Conservation (phyloP, 2,113 vertebrate genomes). For the Tichodroma muraria region DNA sequence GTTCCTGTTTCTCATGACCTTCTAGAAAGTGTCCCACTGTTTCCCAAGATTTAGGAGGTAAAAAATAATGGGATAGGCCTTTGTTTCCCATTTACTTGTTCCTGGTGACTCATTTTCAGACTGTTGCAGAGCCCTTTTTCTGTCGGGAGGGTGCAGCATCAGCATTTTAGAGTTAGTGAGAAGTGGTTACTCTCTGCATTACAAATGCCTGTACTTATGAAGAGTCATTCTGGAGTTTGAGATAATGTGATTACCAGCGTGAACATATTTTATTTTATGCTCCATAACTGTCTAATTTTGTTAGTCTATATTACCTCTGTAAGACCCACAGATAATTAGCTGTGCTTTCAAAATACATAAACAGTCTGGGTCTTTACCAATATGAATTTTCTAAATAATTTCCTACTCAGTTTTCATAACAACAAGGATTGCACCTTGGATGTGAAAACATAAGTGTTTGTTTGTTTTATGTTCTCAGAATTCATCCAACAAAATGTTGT, state of each 20-base stretch:
- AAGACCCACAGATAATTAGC: not conserved
- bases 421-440: not conserved
- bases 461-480: conserved; percentile 32
- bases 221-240: not conserved
- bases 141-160: not conserved
- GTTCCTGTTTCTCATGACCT: not conserved
- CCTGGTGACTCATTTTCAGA: not conserved
- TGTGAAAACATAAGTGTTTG: not conserved
- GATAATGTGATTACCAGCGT: not conserved
- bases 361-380: not conserved
- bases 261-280: not conserved
- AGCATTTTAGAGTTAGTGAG: not conserved
- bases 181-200: not conserved
- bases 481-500: conserved; percentile 26
- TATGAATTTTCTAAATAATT: not conserved
- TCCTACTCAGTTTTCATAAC: not conserved
- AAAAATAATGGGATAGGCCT: not conserved
- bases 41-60: not conserved
- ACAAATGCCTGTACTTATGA: not conserved
- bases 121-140: not conserved
- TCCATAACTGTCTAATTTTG: not conserved
- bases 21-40: not conserved
- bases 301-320: not conserved
- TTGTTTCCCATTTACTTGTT: not conserved
- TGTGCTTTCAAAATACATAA: not conserved